phyloP scores from a whole-genome alignment of 2,888 invertebrate genomes.

The Apeira syringaria region DNA sequence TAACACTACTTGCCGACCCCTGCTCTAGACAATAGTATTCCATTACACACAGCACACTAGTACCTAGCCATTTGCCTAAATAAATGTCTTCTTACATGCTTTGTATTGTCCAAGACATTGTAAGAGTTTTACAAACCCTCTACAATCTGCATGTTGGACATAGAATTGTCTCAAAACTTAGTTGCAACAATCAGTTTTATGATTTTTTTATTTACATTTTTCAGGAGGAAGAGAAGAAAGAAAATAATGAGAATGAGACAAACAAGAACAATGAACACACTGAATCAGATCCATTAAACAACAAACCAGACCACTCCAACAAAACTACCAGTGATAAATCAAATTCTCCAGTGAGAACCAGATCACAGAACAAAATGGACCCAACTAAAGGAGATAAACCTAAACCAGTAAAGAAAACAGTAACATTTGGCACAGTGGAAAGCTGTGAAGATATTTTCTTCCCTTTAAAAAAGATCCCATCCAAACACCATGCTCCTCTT shows the following conservation, averaged over 20 bases:
- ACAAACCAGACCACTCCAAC: slow-evolving; percentile 48
- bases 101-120: too few species aligned
- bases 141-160: too few species aligned
- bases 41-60: too few species aligned
- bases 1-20: too few species aligned
- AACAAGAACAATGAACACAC: slow-evolving; percentile 54
- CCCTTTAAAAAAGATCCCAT: slow-evolving; percentile 81
- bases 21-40: too few species aligned
- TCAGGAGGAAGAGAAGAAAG: slow-evolving; percentile 81
- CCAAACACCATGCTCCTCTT: slow-evolving; percentile 84
- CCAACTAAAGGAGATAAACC: slow-evolving; percentile 66
- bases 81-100: too few species aligned
- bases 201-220: too few species aligned
- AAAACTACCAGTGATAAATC: slow-evolving; percentile 51
- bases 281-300: slow-evolving; percentile 47
- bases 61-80: too few species aligned
- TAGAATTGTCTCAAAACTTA: too few species aligned
- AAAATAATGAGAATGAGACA: slow-evolving; percentile 68
- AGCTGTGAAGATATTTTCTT: slow-evolving; percentile 85
- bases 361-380: slow-evolving; percentile 81
- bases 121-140: too few species aligned
- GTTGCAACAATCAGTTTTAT: too few species aligned
- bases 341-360: slow-evolving; percentile 73
- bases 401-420: slow-evolving; percentile 85
- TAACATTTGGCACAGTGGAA: slow-evolving; percentile 86